Base-by-base conservation (phyloP, 2,888 invertebrate genomes). In the Athripsodes cinereus region DNA sequence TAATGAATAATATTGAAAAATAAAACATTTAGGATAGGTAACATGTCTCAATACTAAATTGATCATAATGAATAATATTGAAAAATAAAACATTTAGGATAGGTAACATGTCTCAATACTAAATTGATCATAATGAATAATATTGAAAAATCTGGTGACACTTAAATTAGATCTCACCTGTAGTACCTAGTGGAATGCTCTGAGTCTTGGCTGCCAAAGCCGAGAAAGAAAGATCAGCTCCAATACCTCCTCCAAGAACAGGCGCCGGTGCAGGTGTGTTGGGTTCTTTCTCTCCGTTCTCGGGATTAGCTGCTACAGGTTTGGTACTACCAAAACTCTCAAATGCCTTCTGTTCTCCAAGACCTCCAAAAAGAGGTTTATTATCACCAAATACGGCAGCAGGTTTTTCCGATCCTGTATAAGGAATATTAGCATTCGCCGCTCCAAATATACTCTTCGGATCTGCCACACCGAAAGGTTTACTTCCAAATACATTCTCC, bases 161-260 rank as follows among this genome's bases (percentile, higher is more conserved):
- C 40, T n/a, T 8, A 26, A 26, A 48, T 3, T 5, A 48, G 6
- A 48, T 5, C 48, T 48, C 18, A 50, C 50, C 50, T 50, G 50
- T 8, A n/a, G n/a, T n/a, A 5, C 10, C 18, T 11, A 21, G n/a
- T 2, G 57, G 52, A 13, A 44, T 26, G 2, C 52, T 52, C 13
- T 62, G 66, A 60, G 63, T 67, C 52, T 71, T 67, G 34, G 57
- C 52, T 6, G 72, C 72, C 57, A 75, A 66, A 21, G 71, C 69
- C 48, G 70, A 70, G 67, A 75, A 75, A 57, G 71, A 66, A 44
- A 73, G 63, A 53, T 60, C 67, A 35, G 22, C n/a, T 13, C n/a
- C 18, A 2, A 26, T 21, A 26, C 26, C 50, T 13, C 18, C 16
- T 6, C 50, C 50, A 6, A 66, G 68, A 49, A 73, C 71, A 16